These are phyloP conservation scores for Theocolax elegans DNA, from an alignment of 1,140 invertebrate genomes.

Conservation along the genomic window DNA sequence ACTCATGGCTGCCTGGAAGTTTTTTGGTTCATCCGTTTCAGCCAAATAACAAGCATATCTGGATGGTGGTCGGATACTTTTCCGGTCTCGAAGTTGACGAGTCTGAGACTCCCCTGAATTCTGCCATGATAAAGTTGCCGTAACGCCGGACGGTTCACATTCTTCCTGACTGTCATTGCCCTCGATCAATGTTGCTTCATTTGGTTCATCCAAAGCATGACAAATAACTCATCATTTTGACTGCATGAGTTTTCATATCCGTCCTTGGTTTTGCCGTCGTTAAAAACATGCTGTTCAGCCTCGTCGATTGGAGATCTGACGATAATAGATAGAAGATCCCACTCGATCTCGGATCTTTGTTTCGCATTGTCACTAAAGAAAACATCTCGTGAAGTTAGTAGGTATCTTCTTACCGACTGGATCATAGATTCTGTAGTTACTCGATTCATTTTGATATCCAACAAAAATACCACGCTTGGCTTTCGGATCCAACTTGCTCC, in stretches of 20 bases:
- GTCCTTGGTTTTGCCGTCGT: not conserved
- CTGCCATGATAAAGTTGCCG: no score
- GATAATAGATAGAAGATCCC: not conserved
- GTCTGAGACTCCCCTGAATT: not conserved
- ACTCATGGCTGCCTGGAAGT: not conserved
- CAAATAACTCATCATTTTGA: no score
- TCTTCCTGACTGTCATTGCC: no score
- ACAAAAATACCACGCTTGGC: not conserved
- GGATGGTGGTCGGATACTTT: not conserved
- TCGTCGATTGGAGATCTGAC: not conserved
- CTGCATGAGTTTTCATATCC: not conserved
- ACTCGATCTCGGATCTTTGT: no score
- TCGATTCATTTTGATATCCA: conserved; percentile 34
- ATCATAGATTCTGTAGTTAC: conserved; percentile 31
- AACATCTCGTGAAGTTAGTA: conserved; percentile 23
- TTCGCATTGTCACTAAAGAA: conserved; percentile 16
- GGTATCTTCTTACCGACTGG: not conserved
- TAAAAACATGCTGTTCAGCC: not conserved
- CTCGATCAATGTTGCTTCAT: no score
- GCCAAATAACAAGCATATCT: not conserved
- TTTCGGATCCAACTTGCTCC: conserved; percentile 40
- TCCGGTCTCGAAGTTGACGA: not conserved
- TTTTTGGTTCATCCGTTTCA: conserved; percentile 1
- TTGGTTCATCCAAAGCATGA: no score
- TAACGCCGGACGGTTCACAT: no score